phyloP scores from a whole-genome alignment of 2,888 invertebrate genomes.

The Caenorhabditis angaria region DNA sequence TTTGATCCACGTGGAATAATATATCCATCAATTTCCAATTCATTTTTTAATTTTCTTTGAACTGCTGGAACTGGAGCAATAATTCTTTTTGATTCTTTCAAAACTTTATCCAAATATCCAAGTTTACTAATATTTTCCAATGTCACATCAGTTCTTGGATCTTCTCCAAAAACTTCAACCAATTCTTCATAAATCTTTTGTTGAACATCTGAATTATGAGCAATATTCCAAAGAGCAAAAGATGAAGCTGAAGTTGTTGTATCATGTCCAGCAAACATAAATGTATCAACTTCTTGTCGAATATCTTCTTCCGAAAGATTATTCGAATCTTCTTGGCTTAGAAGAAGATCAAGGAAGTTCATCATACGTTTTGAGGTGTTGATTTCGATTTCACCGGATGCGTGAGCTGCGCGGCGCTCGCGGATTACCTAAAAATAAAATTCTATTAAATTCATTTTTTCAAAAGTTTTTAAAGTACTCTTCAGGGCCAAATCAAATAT shows the following conservation, averaged over 20 bases:
- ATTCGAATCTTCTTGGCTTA: conserved; percentile 72
- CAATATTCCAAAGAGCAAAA: conserved; percentile 73
- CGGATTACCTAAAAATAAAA: conserved; percentile 15
- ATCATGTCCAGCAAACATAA: conserved; percentile 75
- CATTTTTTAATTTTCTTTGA: conserved; percentile 67
- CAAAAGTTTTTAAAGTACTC: no score
- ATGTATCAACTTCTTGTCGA: conserved; percentile 73
- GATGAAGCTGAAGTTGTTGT: conserved; percentile 73
- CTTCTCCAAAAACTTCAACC: conserved; percentile 49
- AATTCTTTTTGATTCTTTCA: conserved; percentile 67
- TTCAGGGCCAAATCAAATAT: no score
- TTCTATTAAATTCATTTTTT: neutral
- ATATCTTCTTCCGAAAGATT: conserved; percentile 73
- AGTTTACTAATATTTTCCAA: conserved; percentile 65
- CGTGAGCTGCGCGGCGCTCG: conserved; percentile 22
- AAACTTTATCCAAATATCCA: conserved; percentile 61
- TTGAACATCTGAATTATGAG: conserved; percentile 73
- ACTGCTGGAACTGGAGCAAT: conserved; percentile 65
- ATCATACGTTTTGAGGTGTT: conserved; percentile 40
- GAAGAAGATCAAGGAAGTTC: conserved; percentile 75
- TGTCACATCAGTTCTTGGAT: conserved; percentile 61
- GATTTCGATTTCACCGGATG: conserved; percentile 29
- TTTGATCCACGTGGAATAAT: conserved; percentile 34
- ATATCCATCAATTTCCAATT: conserved; percentile 59
- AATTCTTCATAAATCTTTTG: conserved; percentile 52